Evolutionary conservation across 2,888 invertebrate species (phyloP), one percentile per base, ranked within the genome.

Genomic region (Epistrophe grossulariae): DNA sequence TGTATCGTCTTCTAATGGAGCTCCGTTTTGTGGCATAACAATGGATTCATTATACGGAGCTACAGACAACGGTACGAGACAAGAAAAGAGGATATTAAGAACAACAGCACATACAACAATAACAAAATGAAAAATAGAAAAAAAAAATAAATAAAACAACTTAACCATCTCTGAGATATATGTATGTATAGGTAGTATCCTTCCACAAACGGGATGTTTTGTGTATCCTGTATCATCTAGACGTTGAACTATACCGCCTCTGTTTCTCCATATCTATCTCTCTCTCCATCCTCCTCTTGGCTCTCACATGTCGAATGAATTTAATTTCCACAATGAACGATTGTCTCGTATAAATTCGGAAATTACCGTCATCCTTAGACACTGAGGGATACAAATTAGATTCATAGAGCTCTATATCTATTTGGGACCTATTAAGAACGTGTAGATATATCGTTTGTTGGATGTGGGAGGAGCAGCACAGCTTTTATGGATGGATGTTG

Each of bases 341-440:
- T 87, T 87, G 87, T 87, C 87, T 87, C 60, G 87, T 83, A 87
- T 87, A 87, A 87, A 87, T 87, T 87, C 83, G 83, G 87, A 83
- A 87, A 87, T 87, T 87, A 83, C 74, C 83, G 60, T 87, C 87
- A 87, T 87, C 78, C 87, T 66, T 35, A 83, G 74, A 83, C 79
- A 76, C 79, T 82, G 83, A 87, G 76, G 87, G 87, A 87, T 87
- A 83, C 83, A 87, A 87, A 87, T 87, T 87, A 79, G 87, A 87
- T 87, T 87, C 83, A 87, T 87, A 87, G 87, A 24, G 24, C 24
- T 24, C 87, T 79, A 43, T 74, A 76, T 83, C 79, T 87, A 83
- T 87, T 87, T 79, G 82, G 70, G 79, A 83, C 70, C 85, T 87
- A 79, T 87, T 87, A 87, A 79, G 83, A 64, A 76, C 45, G 19